phyloP scores from a whole-genome alignment of 2,888 invertebrate species.

The Drosophila planitibia region DNA sequence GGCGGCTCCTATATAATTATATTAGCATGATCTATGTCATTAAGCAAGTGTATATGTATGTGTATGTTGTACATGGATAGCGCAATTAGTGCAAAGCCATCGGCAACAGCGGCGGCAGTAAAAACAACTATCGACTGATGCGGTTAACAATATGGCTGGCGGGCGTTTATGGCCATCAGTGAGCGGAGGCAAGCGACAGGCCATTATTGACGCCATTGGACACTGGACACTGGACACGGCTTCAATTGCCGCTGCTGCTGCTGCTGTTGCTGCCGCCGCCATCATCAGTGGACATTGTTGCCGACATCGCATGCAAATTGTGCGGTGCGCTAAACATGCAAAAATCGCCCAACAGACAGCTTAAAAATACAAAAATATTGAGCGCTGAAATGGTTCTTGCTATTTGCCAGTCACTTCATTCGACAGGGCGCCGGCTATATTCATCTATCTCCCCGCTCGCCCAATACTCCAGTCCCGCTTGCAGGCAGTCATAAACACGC shows the following conservation, averaged over 20 bases:
- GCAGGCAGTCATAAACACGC: slow-evolving; percentile 81
- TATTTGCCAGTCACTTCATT: slow-evolving; percentile 27
- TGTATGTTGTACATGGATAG: slow-evolving; percentile 46
- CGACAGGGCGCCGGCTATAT: slow-evolving; percentile 15
- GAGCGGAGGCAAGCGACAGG: slow-evolving; percentile 72
- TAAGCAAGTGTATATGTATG: slow-evolving; percentile 37
- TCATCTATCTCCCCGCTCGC: background rate
- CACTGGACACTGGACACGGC: slow-evolving; percentile 38
- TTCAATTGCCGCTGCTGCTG: slow-evolving; percentile 24
- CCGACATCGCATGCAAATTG: slow-evolving; percentile 73
- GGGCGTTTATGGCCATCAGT: slow-evolving; percentile 75
- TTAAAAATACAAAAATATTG: slow-evolving; percentile 63
- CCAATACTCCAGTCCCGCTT: slow-evolving; percentile 13
- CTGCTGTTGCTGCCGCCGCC: slow-evolving; percentile 20
- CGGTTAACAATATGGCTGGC: slow-evolving; percentile 75
- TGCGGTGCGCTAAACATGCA: slow-evolving; percentile 60
- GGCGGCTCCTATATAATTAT: slow-evolving; percentile 70
- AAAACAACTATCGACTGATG: slow-evolving; percentile 75
- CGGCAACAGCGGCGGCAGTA: slow-evolving; percentile 38
- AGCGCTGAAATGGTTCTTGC: slow-evolving; percentile 68
- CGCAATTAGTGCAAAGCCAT: slow-evolving; percentile 71
- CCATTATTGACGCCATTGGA: slow-evolving; percentile 81
- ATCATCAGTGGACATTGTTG: slow-evolving; percentile 44
- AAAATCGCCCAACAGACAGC: slow-evolving; percentile 51
- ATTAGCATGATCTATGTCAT: slow-evolving; percentile 81